These are phyloP conservation scores for Andrena hattorfiana DNA, from an alignment of 2,888 invertebrate genomes.

Conservation along the genomic window DNA sequence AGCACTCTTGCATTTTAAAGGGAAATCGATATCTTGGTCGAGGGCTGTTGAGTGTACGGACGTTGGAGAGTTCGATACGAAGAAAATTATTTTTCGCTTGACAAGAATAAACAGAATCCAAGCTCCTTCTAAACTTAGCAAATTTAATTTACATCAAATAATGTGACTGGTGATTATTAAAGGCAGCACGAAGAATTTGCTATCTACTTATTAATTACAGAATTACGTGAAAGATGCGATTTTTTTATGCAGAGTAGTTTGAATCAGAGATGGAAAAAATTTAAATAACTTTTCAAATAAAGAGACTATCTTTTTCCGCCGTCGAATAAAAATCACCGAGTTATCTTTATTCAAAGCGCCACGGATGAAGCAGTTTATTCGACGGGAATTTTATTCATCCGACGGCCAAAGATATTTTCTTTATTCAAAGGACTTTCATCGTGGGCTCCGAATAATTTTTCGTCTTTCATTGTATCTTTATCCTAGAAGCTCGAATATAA, in stretches of 20 bases:
- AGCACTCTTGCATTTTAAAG: conserved; percentile 52
- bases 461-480: too few species aligned
- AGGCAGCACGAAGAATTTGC: neutral
- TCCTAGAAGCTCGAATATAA: too few species aligned
- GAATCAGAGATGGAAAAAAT: too few species aligned
- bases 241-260: neutral
- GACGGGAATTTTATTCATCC: too few species aligned
- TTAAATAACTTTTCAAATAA: too few species aligned
- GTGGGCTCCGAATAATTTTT: too few species aligned
- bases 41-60: neutral
- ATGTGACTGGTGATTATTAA: neutral
- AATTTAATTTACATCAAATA: conserved; percentile 15
- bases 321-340: too few species aligned
- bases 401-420: too few species aligned
- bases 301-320: too few species aligned
- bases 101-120: neutral
- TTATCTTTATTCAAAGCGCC: too few species aligned
- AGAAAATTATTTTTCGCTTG: conserved; percentile 7
- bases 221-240: neutral
- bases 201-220: neutral
- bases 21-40: conserved; percentile 39
- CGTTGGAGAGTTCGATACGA: conserved; percentile 2
- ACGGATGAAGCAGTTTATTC: too few species aligned
- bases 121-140: neutral
- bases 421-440: too few species aligned